Evolutionary conservation across 2,888 invertebrate genomes (phyloP).

Genomic region (Girardia tigrina): DNA sequence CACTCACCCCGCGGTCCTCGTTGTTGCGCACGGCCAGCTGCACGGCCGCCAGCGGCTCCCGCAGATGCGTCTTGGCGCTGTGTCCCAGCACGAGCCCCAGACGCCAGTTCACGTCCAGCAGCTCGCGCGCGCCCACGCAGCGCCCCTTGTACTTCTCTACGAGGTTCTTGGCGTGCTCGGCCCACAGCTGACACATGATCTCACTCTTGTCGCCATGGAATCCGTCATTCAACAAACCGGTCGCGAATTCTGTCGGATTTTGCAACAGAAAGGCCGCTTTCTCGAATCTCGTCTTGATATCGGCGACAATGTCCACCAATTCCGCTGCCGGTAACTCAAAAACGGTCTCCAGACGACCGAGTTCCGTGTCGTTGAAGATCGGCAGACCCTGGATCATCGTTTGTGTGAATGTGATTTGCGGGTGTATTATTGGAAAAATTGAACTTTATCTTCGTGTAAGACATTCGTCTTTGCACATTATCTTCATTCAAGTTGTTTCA

Average conservation of each 20-base stretch:
- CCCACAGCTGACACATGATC: slow-evolving; percentile 1
- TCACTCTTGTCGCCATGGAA: not conserved
- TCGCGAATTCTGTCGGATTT: not conserved
- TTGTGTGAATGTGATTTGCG: too few species aligned
- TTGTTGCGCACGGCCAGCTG: not conserved
- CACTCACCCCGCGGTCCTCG: not conserved
- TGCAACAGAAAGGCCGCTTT: not conserved
- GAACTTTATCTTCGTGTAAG: too few species aligned
- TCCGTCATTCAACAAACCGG: not conserved
- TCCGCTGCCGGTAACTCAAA: not conserved
- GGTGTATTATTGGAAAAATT: too few species aligned
- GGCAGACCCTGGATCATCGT: not conserved
- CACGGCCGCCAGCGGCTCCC: not conserved
- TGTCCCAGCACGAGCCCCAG: not conserved
- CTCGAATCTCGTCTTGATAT: not conserved
- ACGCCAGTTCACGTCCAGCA: not conserved
- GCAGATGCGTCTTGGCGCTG: not conserved
- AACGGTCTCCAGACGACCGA: not conserved
- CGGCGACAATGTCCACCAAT: not conserved
- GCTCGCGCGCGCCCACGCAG: not conserved
- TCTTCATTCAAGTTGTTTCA: too few species aligned
- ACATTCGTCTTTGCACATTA: too few species aligned
- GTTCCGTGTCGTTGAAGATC: not conserved
- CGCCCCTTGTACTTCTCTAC: not conserved
- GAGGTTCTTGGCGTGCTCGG: not conserved